Conservation (phyloP, 2,797 vertebrate genomes). For the Phalanger gymnotis region DNA sequence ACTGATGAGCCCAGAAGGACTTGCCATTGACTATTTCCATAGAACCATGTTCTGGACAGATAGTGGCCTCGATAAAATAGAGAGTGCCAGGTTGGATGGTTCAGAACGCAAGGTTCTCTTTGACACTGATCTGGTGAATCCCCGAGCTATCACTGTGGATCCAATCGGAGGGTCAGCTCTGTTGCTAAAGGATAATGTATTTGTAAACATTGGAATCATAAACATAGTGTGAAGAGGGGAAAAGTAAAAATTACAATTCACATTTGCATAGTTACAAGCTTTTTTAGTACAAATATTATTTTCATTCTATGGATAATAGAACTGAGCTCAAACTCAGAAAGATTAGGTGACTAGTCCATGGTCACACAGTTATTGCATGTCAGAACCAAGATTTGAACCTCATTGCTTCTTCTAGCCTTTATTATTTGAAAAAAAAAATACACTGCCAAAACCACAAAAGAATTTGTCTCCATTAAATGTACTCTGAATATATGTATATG, state of each 20-base stretch:
- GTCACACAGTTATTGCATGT: not conserved
- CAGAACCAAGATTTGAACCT: not conserved
- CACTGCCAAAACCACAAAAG: not conserved
- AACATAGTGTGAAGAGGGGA: not conserved
- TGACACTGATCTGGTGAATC: constrained; percentile 93
- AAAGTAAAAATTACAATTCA: not conserved
- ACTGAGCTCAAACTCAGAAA: not conserved
- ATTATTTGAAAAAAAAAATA: constrained; percentile 9
- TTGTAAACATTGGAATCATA: constrained; percentile 6
- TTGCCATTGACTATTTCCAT: constrained; percentile 91
- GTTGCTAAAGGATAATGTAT: not conserved
- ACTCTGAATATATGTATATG: not conserved
- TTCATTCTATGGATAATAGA: not conserved
- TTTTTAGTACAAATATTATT: not conserved
- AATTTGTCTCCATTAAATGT: not conserved
- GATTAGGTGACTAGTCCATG: not conserved
- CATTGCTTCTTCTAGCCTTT: not conserved
- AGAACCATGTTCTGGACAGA: constrained; percentile 96
- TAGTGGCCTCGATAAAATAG: constrained; percentile 93
- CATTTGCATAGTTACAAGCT: not conserved
- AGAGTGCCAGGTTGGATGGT: constrained; percentile 92
- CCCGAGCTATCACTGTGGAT: constrained; percentile 94
- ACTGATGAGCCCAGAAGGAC: constrained; percentile 94
- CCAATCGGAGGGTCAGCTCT: constrained; percentile 90
- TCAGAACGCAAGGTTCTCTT: constrained; percentile 90